Evolutionary conservation across 2,113 vertebrate genomes (phyloP), one percentile per base, ranked within the genome.

Genomic region (Nanger granti): DNA sequence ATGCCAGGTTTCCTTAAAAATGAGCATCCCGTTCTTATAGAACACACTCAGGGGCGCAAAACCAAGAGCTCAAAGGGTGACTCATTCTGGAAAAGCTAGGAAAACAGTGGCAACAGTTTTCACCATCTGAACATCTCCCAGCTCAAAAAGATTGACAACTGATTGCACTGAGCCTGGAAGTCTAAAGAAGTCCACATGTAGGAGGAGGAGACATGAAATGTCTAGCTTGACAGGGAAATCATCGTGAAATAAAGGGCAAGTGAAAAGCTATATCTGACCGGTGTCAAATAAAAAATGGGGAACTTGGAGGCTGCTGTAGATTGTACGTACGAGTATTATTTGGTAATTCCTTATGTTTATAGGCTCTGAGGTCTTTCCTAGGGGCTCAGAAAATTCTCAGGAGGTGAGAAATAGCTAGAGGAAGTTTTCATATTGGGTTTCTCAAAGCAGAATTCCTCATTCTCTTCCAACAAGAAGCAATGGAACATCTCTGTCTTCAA

Each of bases 381-480:
- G 41, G 47, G 44, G 12, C 29, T 29, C 34, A 49, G 10, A 41
- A 92, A 92, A 87, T 87, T 66, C 57, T 80, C 47, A 47, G 37
- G 89, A 88, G 24, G 31, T 69, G 55, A 95, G 69, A 80, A 84
- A 84, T 88, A 91, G n/a, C 44, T 28, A 28, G 24, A 85, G 60
- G 86, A 96, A 90, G 41, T 83, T 96, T 92, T 62, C 87, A 93
- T 84, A 47, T 20, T 93, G 28, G 31, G n/a, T 64, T 94, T 85
- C 44, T 86, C 89, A 89, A 97, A 84, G 79, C 69, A 88, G 76
- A 49, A 66, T 79, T 93, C 5, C n/a, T 66, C 55, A 54, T 89
- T 93, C 89, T 60, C 15, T 92, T 92, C 91, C 66, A 97, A 5
- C 28, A 95, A 88, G 80, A 96, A 91, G n/a, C 37, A 64, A 54